Conservation (phyloP, 2,888 invertebrate genomes). For the Actias luna region DNA sequence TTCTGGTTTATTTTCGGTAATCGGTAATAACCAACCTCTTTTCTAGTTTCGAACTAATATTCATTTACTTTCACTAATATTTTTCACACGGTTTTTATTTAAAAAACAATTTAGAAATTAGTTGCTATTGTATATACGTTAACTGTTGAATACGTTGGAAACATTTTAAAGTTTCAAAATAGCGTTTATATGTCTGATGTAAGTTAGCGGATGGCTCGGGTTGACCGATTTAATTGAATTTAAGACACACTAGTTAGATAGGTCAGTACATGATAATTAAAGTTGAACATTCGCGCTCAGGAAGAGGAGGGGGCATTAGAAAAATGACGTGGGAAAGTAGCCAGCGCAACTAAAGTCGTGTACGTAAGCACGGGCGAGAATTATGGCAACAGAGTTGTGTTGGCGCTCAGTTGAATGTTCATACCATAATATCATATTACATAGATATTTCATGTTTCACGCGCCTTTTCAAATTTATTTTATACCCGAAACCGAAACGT, state of each 20-base stretch:
- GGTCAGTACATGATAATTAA: conserved; percentile 48
- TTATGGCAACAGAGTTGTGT: conserved; percentile 64
- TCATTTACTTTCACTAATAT: background rate
- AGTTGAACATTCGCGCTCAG: conserved; percentile 39
- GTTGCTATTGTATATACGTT: no score
- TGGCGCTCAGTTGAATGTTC: background rate
- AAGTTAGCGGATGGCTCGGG: background rate
- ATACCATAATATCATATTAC: background rate
- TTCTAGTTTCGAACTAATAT: no score
- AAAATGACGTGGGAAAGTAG: conserved; percentile 64
- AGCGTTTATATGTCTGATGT: background rate
- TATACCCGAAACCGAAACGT: no score
- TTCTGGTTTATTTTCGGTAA: background rate
- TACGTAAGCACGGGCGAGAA: conserved; percentile 58
- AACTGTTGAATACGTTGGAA: no score
- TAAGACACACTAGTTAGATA: conserved; percentile 26
- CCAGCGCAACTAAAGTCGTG: conserved; percentile 66
- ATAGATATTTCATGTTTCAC: background rate
- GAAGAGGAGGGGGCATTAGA: conserved; percentile 50
- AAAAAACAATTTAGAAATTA: no score
- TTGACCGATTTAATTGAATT: conserved; percentile 14
- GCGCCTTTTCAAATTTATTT: background rate
- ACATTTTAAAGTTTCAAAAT: background rate
- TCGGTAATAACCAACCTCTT: no score
- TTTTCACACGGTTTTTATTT: no score